These are phyloP conservation scores for Aurelia sp. DNA, from an alignment of 30 jellyfish, hydroid and myxozoan genomes.

Conservation along the genomic window DNA sequence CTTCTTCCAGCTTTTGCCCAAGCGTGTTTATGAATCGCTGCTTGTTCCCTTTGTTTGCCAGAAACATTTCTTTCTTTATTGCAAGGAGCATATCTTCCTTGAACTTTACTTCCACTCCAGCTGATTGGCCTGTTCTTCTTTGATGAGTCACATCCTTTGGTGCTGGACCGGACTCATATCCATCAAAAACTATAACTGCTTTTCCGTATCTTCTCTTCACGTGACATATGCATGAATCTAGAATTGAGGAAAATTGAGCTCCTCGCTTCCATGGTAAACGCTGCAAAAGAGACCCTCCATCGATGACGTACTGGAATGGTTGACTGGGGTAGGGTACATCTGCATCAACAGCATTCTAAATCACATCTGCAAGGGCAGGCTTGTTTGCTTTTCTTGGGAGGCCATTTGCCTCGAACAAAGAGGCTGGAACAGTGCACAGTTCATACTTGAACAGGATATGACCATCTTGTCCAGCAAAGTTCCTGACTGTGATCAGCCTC, in stretches of 20 bases:
- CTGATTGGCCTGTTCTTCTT: too few relatives aligned
- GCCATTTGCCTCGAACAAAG: slow-evolving; percentile 27
- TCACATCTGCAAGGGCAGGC: slow-evolving; percentile 41
- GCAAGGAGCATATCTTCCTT: too few relatives aligned
- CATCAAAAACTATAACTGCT: slow-evolving; percentile 54
- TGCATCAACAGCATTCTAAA: too few relatives aligned
- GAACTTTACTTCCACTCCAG: too few relatives aligned
- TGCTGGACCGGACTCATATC: slow-evolving; percentile 30
- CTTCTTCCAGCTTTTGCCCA: slow-evolving; percentile 15
- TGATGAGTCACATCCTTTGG: slow-evolving; percentile 69
- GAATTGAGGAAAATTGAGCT: slow-evolving; percentile 33
- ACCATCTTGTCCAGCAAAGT: too few relatives aligned
- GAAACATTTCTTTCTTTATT: slow-evolving; percentile 45
- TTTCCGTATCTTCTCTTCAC: slow-evolving; percentile 33
- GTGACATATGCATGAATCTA: slow-evolving; percentile 27
- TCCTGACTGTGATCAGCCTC: too few relatives aligned
- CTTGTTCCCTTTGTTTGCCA: slow-evolving; percentile 42
- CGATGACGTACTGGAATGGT: too few relatives aligned
- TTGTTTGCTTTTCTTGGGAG: slow-evolving; percentile 34
- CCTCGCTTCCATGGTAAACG: too few relatives aligned
- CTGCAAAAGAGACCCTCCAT: too few relatives aligned
- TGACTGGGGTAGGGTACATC: too few relatives aligned
- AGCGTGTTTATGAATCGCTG: slow-evolving; percentile 50
- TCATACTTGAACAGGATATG: too few relatives aligned
- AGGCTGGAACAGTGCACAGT: too few relatives aligned